Conservation (phyloP, 1,140 invertebrate species). For the Musca vetustissima region DNA sequence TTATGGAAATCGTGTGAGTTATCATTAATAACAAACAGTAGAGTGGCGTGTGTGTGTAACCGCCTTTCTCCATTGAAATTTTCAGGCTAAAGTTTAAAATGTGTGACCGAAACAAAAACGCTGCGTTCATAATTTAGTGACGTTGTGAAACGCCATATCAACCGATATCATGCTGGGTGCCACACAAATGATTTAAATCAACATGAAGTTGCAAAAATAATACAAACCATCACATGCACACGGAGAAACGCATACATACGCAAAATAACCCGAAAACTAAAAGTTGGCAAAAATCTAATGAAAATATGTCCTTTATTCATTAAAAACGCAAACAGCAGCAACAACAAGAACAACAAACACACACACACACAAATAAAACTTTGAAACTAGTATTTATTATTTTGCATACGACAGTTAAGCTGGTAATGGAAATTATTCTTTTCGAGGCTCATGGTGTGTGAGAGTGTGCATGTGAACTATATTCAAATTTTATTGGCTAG, state of each 20-base stretch:
- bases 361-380: too few species aligned
- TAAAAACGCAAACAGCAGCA: not conserved
- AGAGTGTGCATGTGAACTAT: too few species aligned
- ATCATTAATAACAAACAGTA: constrained; percentile 2
- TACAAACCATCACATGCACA: not conserved
- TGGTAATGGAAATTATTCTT: too few species aligned
- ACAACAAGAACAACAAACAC: too few species aligned
- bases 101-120: not conserved
- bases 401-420: too few species aligned
- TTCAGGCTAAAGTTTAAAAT: not conserved
- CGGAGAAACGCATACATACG: not conserved
- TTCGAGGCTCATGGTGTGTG: too few species aligned
- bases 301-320: constrained; percentile 1
- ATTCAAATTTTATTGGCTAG: too few species aligned
- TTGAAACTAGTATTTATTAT: too few species aligned
- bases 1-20: constrained; percentile 7
- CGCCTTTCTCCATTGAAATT: constrained; percentile 7
- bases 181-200: constrained; percentile 26
- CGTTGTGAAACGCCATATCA: constrained; percentile 7
- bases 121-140: constrained; percentile 9
- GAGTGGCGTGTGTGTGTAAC: constrained; percentile 14
- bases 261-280: constrained; percentile 4
- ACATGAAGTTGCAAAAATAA: constrained; percentile 15
- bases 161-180: constrained; percentile 23
- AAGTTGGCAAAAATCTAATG: constrained; percentile 7